These are phyloP conservation scores for Microplitis deprimator DNA, from an alignment of 2,888 invertebrate genomes.

Conservation along the genomic window DNA sequence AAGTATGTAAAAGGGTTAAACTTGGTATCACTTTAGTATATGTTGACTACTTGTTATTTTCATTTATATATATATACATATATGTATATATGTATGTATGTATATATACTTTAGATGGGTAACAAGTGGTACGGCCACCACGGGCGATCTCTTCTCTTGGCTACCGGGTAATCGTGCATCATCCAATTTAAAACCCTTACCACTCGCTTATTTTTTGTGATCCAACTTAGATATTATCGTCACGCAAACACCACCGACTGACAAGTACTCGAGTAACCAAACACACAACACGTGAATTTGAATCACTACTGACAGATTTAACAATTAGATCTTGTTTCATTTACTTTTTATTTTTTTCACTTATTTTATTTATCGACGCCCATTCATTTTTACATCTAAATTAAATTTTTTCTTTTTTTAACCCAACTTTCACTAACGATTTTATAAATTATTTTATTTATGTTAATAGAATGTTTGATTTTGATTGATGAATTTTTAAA, in stretches of 20 bases:
- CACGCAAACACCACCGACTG: slow-evolving; percentile 37
- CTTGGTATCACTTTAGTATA: slow-evolving; percentile 11
- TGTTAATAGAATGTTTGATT: too few relatives aligned
- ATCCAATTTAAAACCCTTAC: slow-evolving; percentile 56
- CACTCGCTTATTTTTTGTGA: slow-evolving; percentile 41
- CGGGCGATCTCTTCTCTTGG: slow-evolving; percentile 38
- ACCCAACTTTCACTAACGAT: neutral
- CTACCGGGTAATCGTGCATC: slow-evolving; percentile 58
- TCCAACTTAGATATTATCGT: slow-evolving; percentile 46
- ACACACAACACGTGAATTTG: neutral
- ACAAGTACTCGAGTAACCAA: slow-evolving; percentile 9
- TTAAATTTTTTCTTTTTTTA: neutral
- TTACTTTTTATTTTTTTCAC: neutral
- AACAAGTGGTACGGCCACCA: slow-evolving; percentile 20
- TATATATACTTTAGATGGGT: neutral
- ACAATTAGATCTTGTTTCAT: neutral
- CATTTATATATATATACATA: slow-evolving; percentile 21
- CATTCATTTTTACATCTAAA: neutral
- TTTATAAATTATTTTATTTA: neutral
- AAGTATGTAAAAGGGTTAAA: slow-evolving; percentile 8
- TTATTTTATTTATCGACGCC: neutral
- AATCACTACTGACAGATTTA: neutral
- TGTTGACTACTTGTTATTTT: neutral
- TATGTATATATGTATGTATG: neutral
- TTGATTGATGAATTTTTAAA: neutral